Evolutionary conservation across 2,113 vertebrate species (phyloP).

Genomic region (Microtus montanus): DNA sequence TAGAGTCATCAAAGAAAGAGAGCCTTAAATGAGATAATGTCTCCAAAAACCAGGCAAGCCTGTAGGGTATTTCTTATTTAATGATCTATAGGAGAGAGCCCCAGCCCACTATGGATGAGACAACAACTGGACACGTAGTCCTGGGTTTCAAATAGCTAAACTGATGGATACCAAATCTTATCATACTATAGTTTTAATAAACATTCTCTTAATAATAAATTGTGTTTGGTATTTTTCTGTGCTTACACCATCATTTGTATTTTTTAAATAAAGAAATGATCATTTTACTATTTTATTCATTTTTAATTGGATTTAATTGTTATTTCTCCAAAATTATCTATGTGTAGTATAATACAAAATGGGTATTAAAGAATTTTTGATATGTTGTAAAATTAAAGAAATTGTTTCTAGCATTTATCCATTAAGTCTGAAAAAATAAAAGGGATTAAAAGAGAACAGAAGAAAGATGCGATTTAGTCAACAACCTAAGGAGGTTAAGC

Average conservation of each 20-base stretch:
- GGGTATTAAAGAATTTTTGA: neutral
- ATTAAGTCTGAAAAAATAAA: neutral
- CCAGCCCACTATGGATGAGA: too few species aligned
- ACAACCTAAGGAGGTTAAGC: neutral
- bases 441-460: neutral
- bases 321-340: neutral
- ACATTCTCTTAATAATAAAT: neutral
- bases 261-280: neutral
- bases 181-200: neutral
- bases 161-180: neutral
- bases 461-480: neutral
- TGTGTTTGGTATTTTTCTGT: neutral
- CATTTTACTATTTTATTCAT: neutral
- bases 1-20: too few species aligned
- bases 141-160: too few species aligned
- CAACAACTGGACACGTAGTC: too few species aligned
- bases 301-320: neutral
- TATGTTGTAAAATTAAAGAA: neutral
- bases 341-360: neutral
- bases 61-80: too few species aligned
- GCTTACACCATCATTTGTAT: too few species aligned
- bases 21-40: too few species aligned
- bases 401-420: neutral
- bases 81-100: too few species aligned
- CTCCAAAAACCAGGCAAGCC: too few species aligned